Conservation (phyloP, 2,888 invertebrate species). For the Mesorhabditis belari region DNA sequence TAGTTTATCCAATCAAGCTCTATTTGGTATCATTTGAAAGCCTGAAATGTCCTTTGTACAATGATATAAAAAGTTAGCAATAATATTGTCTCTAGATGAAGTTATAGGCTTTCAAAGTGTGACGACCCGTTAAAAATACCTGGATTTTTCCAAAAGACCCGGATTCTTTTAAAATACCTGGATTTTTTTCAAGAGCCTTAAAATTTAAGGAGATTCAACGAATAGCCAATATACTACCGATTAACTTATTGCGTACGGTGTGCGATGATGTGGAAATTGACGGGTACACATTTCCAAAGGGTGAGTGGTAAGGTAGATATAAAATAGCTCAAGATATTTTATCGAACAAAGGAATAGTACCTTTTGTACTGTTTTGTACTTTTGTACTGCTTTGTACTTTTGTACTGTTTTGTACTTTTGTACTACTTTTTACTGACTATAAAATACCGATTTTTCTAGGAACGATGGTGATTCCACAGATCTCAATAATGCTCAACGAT, state of each 20-base stretch:
- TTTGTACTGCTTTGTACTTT: background rate
- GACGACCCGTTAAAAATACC: too few relatives aligned
- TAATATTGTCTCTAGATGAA: too few relatives aligned
- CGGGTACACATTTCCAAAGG: slow-evolving; percentile 39
- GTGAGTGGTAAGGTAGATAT: too few relatives aligned
- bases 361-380: background rate
- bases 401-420: background rate
- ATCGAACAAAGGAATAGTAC: too few relatives aligned
- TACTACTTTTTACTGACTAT: background rate
- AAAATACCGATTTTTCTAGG: slow-evolving; percentile 10
- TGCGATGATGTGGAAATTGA: slow-evolving; percentile 39
- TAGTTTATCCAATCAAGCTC: too few relatives aligned
- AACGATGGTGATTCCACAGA: slow-evolving; percentile 48
- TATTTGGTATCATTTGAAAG: too few relatives aligned
- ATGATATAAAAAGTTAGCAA: too few relatives aligned
- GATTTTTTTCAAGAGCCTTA: background rate
- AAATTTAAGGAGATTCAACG: slow-evolving; percentile 48
- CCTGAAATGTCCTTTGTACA: too few relatives aligned
- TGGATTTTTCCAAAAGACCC: too few relatives aligned
- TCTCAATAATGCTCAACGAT: slow-evolving; percentile 48
- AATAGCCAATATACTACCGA: slow-evolving; percentile 52
- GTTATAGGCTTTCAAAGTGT: too few relatives aligned
- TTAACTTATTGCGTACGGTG: slow-evolving; percentile 45
- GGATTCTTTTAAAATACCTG: too few relatives aligned
- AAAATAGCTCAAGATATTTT: too few relatives aligned